A percentile compares a stretch with the other conserved stretches of the same genome.
Conservation (phyloP, 2,888 invertebrate genomes). For the Rhimphoctona megacephalus region DNA sequence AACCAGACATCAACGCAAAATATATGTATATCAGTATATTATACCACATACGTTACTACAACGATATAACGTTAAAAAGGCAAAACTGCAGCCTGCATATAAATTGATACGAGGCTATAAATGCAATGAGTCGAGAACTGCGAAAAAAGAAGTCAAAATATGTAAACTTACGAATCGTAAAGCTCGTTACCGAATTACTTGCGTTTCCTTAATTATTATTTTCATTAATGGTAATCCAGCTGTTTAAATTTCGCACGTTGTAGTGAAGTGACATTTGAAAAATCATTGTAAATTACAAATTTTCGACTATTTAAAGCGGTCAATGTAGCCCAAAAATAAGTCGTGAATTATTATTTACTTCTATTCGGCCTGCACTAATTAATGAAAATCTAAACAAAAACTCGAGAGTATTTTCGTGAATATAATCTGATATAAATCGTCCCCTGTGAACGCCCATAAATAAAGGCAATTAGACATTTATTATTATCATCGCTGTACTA, state of each 20-base stretch:
- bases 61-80: constrained; percentile 11
- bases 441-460: background rate
- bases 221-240: background rate
- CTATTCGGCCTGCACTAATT: background rate
- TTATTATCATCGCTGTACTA: background rate
- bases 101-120: constrained; percentile 53
- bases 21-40: constrained; percentile 2
- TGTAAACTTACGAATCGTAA: background rate
- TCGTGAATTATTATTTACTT: background rate
- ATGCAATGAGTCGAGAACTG: background rate
- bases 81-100: constrained; percentile 25
- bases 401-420: background rate
- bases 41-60: background rate
- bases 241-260: background rate
- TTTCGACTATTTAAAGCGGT: background rate
- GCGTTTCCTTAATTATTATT: background rate
- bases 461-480: background rate
- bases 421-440: background rate
- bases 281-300: background rate
- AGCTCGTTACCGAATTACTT: background rate
- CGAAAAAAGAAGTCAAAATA: background rate
- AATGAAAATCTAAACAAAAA: background rate
- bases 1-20: constrained; percentile 45
- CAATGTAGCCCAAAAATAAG: background rate
- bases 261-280: background rate